phyloP scores from a whole-genome alignment of 2,797 vertebrate genomes.

The Etheostoma perlongum region DNA sequence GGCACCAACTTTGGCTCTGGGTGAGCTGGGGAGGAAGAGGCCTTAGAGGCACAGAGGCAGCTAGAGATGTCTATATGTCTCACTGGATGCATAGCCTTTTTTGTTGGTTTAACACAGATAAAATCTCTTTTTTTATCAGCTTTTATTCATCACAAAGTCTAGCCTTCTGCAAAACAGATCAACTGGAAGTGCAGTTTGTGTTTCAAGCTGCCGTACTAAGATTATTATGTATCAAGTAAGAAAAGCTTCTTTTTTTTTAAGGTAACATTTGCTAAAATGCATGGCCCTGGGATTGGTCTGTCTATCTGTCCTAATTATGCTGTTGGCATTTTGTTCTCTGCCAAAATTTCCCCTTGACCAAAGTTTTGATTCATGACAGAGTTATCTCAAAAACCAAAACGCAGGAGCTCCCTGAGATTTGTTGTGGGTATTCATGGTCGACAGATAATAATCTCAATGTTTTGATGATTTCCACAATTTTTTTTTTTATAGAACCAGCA shows the following conservation, averaged over 20 bases:
- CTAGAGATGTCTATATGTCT: constrained; percentile 57
- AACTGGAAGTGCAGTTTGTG: background rate
- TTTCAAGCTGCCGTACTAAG: background rate
- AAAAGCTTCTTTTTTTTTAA: background rate
- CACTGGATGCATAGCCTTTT: constrained; percentile 45
- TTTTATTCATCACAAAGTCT: constrained; percentile 14
- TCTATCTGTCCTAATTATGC: background rate
- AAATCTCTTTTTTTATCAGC: constrained; percentile 26
- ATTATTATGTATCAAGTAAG: background rate
- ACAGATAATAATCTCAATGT: background rate
- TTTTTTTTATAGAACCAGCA: background rate
- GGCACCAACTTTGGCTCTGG: constrained; percentile 60
- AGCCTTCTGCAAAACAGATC: background rate
- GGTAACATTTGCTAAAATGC: background rate
- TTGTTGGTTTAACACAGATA: constrained; percentile 19
- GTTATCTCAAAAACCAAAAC: background rate
- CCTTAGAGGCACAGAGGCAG: constrained; percentile 40
- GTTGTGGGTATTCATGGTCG: background rate
- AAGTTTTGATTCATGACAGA: background rate
- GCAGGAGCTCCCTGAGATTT: background rate
- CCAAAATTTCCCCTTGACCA: background rate
- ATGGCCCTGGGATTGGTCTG: background rate
- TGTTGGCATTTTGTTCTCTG: background rate
- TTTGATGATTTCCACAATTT: background rate
- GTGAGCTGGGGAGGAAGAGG: constrained; percentile 58